Evolutionary conservation across 2,113 vertebrate genomes (phyloP).

Genomic region (Neofelis nebulosa): DNA sequence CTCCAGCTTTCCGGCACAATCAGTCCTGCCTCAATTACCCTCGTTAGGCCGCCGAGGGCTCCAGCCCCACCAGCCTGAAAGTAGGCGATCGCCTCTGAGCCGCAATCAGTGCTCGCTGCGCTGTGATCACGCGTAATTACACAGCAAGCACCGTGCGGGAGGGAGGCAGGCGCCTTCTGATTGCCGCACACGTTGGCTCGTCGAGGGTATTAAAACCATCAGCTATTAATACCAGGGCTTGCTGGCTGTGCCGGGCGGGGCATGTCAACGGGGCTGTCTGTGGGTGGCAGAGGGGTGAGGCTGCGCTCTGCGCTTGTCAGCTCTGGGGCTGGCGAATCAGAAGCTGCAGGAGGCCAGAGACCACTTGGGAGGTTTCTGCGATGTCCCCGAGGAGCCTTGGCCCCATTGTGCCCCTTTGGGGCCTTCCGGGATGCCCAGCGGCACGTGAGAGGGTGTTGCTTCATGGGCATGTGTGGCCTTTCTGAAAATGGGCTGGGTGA

Average conservation of each 20-base stretch:
- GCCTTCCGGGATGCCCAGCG: background rate
- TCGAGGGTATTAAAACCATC: background rate
- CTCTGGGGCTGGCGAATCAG: background rate
- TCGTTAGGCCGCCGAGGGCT: background rate
- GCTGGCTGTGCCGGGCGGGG: background rate
- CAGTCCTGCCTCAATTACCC: constrained; percentile 61
- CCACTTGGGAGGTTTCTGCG: background rate
- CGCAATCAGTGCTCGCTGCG: background rate
- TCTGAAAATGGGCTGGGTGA: background rate
- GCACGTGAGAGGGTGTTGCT: background rate
- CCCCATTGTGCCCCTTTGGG: background rate
- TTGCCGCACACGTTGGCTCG: background rate
- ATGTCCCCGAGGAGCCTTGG: background rate
- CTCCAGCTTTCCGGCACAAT: constrained; percentile 50
- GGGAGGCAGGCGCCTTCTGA: background rate
- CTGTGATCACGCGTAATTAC: constrained; percentile 52
- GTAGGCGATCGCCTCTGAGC: background rate
- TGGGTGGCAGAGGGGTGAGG: background rate
- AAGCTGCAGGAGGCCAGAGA: background rate
- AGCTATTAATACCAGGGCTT: background rate
- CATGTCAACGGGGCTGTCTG: no score
- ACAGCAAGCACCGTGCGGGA: background rate
- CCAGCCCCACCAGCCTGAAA: background rate
- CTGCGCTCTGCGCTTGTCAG: background rate
- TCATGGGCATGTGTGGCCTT: background rate